These are phyloP conservation scores for Chauna torquata DNA, from an alignment of 2,113 vertebrate genomes.

Conservation along the genomic window DNA sequence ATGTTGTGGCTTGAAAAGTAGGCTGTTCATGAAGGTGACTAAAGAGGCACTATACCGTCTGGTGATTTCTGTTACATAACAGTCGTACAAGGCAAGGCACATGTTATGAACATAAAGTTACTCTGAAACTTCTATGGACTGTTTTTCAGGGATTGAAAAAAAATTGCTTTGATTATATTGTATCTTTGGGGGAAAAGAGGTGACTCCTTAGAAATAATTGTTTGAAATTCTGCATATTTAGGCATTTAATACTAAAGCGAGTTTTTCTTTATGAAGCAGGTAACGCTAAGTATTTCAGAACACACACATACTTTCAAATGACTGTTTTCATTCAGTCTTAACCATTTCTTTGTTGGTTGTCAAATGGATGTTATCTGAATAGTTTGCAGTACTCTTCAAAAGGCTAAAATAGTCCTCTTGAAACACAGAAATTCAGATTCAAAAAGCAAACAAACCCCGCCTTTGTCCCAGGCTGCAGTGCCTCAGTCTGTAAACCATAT, in stretches of 20 bases:
- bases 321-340: not conserved
- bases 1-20: not conserved
- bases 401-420: not conserved
- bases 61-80: not conserved
- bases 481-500: not conserved
- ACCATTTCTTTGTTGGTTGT: not conserved
- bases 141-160: not conserved
- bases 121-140: not conserved
- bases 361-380: not conserved
- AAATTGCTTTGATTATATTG: not conserved
- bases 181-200: not conserved
- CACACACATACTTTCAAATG: not conserved
- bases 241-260: not conserved
- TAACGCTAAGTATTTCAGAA: not conserved
- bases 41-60: conserved; percentile 7
- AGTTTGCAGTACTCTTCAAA: not conserved
- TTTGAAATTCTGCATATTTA: not conserved
- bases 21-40: not conserved
- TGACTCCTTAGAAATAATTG: not conserved
- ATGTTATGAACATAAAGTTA: not conserved
- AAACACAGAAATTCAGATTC: not conserved
- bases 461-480: conserved; percentile 23
- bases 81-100: not conserved
- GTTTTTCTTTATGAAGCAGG: not conserved
- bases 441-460: not conserved